These are phyloP conservation scores for Melanostoma scalare DNA, from an alignment of 2,888 invertebrate genomes.

Conservation along the genomic window DNA sequence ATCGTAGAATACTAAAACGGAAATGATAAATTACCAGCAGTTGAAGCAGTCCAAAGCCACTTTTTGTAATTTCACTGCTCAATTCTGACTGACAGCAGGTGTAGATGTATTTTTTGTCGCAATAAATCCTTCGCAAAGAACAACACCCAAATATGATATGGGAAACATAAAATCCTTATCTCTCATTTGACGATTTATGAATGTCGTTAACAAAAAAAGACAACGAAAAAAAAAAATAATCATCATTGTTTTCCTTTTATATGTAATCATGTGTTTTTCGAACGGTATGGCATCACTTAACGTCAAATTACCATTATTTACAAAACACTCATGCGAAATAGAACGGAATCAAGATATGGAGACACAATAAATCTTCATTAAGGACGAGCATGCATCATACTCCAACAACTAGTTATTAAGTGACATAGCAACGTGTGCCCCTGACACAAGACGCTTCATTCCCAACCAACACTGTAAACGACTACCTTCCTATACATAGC, in stretches of 20 bases:
- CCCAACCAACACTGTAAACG: conserved; percentile 11
- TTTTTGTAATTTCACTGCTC: too few species aligned
- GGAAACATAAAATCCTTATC: too few species aligned
- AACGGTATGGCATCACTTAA: background rate
- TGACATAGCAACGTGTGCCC: conserved; percentile 7
- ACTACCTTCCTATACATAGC: background rate
- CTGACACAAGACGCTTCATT: conserved; percentile 43
- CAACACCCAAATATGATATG: too few species aligned
- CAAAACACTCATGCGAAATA: conserved; percentile 10
- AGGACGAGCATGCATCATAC: conserved; percentile 34
- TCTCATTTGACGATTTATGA: too few species aligned
- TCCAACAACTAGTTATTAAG: conserved; percentile 25
- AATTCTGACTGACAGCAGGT: too few species aligned
- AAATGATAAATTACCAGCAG: too few species aligned
- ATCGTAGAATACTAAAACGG: too few species aligned
- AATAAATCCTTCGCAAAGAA: too few species aligned
- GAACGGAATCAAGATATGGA: conserved; percentile 7
- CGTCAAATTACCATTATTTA: conserved; percentile 30
- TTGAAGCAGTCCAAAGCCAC: too few species aligned
- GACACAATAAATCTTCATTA: conserved; percentile 52
- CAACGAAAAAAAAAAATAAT: too few species aligned
- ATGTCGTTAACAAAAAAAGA: too few species aligned
- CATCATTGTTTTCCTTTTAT: background rate
- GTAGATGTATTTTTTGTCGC: too few species aligned
- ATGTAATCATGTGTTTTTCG: background rate